Base-by-base conservation (phyloP, 2,888 invertebrate genomes). In the Anthrax anthrax region DNA sequence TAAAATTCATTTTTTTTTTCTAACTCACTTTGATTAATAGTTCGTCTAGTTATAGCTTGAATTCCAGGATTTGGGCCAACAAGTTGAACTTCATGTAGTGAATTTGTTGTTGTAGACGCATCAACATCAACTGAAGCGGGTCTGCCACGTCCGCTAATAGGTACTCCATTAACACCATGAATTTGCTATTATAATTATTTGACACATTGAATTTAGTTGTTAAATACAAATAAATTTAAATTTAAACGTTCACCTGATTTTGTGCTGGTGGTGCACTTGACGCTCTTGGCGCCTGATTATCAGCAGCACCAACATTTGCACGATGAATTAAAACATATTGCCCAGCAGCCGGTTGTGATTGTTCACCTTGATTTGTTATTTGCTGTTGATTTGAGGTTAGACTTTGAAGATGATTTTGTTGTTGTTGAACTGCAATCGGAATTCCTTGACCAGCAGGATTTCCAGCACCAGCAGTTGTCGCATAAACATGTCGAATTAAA, bases 321-420 rank as follows among this genome's bases (percentile, higher is more conserved):
- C 85, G 75, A 63, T 87, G 86, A 32, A 88, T 84, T 19, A 87
- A 71, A 50, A 88, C 83, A 65, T 87, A 88, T 60, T 86, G 87
- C 2, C 84, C 84, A 48, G 83, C 61, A 42, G 63, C 46, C 47
- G 64, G 64, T 50, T 65, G 63, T 46, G 65, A 66, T 38, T 64
- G 51, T 39, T 62, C 53, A 47, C 57, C 57, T 12, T 32, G 29
- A 12, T 9, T 4, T 12, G 12, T 32, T 32, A 12, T 4, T 32
- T 9, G 12, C 18, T 32, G 32, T 47, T 57, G 58, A 43, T 37
- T 38, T 55, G 55, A 29, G 53, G 56, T 34, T 51, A 54, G 18
- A 50, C 55, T 43, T 52, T 52, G 49, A 51, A 42, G 29, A 39
- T 37, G 16, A 14, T 18, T 5, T 23, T 55, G 56, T 36, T 48